Base-by-base conservation (phyloP, 2,797 vertebrate species). In the Pseudomugil tenellus region DNA sequence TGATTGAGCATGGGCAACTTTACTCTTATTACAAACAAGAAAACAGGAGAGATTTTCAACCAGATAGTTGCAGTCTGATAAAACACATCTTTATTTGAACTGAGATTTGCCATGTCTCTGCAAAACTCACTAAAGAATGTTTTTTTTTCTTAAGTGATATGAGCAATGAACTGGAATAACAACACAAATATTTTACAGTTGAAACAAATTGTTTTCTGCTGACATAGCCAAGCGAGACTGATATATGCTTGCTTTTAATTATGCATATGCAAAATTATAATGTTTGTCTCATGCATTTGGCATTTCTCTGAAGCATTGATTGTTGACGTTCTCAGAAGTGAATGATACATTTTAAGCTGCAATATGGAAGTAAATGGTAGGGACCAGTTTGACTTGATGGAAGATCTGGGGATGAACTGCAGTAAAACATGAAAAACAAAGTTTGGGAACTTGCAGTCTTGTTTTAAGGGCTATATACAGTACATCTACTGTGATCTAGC, bases 1-100 rank as follows among this genome's bases (percentile, higher is more conserved):
- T 75, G 79, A 87, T 69, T 16, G 76, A 81, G 73, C 61, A 55
- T 10, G 19, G 64, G 71, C 76, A 79, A 63, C 73, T 74, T 86
- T 69, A 63, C 57, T 29, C 60, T 51, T 23, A 67, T 54, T 52
- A 64, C 72, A 35, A 34, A 69, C 32, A 3, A 2, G 62, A 63
- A 49, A 57, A 55, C 61, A 57, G 3, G 1, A 55, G 46, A 67
- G 59, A 56, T 69, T 63, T 51, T 46, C 26, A 43, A 14, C 63
- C 14, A 53, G 21, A 62, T 49, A 34, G 68, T 80, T 76, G 52
- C 1, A 19, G 26, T 43, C 39, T 73, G 63, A 63, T 37, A 67
- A 63, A 81, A 67, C 58, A 52, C 11, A 52, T 43, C 19, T 13
- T 5, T 46, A 70, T 61, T 0, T 11, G 49, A 63, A 54, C 34